phyloP scores from a whole-genome alignment of 2,888 invertebrate species.

The Ochlodes sylvanus region DNA sequence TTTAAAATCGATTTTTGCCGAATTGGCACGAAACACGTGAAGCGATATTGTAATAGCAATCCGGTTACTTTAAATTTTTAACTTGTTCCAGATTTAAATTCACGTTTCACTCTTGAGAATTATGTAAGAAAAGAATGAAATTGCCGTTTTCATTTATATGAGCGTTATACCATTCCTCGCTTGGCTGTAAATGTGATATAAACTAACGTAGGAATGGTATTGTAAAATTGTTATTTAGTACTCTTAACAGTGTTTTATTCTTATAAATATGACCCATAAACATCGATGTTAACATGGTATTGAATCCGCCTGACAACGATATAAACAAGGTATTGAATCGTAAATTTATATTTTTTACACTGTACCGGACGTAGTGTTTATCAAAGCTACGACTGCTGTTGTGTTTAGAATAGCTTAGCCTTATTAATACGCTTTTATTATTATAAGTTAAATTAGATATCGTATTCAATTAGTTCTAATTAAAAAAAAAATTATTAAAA shows the following conservation, averaged over 20 bases:
- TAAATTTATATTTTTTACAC: constrained; percentile 58
- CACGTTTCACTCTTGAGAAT: constrained; percentile 23
- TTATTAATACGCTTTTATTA: too few relatives aligned
- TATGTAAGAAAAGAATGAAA: constrained; percentile 34
- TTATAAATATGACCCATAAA: constrained; percentile 77
- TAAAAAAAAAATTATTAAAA: too few relatives aligned
- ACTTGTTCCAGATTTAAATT: constrained; percentile 16
- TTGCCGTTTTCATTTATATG: constrained; percentile 36
- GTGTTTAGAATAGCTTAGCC: too few relatives aligned
- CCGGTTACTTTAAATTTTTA: constrained; percentile 14
- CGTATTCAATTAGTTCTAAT: too few relatives aligned
- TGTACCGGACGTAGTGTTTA: too few relatives aligned
- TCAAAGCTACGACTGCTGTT: too few relatives aligned
- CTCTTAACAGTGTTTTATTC: constrained; percentile 64
- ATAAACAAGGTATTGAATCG: constrained; percentile 71
- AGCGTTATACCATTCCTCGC: constrained; percentile 18
- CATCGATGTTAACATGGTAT: constrained; percentile 73
- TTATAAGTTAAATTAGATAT: too few relatives aligned
- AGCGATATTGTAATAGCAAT: constrained; percentile 6
- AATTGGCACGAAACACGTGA: too few relatives aligned
- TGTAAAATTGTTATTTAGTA: constrained; percentile 56
- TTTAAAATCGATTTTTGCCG: too few relatives aligned
- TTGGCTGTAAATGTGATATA: constrained; percentile 31
- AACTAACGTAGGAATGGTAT: constrained; percentile 44
- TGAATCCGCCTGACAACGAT: constrained; percentile 62